Evolutionary conservation across 2,797 vertebrate species (phyloP).

Genomic region (Sarcophilus harrisii): DNA sequence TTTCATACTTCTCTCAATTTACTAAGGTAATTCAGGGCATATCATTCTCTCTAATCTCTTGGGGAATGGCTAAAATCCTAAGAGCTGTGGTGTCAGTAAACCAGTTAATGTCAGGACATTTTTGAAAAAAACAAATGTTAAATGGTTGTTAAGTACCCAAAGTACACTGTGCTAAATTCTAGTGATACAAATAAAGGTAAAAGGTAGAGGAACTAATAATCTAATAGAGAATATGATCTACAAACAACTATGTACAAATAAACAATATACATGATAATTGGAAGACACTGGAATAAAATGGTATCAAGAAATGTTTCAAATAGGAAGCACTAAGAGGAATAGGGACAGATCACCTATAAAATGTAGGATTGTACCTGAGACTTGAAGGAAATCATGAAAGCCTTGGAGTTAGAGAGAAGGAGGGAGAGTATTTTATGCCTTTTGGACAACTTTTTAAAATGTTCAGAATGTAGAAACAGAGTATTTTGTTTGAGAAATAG

Average conservation of each 20-base stretch:
- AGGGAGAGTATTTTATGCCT: neutral
- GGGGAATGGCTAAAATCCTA: neutral
- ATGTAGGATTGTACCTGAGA: neutral
- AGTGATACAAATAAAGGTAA: neutral
- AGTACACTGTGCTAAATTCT: neutral
- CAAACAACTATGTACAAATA: neutral
- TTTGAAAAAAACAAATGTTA: too few species aligned
- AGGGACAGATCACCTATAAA: neutral
- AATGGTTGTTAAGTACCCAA: neutral
- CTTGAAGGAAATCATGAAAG: neutral
- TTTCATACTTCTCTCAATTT: neutral
- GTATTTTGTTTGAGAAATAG: neutral
- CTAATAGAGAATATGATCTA: neutral
- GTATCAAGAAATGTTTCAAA: neutral
- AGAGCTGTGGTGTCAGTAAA: neutral
- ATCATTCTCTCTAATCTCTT: neutral
- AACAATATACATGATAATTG: neutral
- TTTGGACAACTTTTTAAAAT: neutral
- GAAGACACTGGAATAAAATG: neutral
- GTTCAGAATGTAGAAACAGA: neutral
- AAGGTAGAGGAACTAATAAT: neutral
- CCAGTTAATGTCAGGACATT: neutral
- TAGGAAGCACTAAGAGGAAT: neutral
- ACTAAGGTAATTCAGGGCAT: neutral
- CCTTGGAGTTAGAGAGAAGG: neutral